Evolutionary conservation across 2,888 invertebrate species (phyloP).

Genomic region (Dyspetes luteomarginatus): DNA sequence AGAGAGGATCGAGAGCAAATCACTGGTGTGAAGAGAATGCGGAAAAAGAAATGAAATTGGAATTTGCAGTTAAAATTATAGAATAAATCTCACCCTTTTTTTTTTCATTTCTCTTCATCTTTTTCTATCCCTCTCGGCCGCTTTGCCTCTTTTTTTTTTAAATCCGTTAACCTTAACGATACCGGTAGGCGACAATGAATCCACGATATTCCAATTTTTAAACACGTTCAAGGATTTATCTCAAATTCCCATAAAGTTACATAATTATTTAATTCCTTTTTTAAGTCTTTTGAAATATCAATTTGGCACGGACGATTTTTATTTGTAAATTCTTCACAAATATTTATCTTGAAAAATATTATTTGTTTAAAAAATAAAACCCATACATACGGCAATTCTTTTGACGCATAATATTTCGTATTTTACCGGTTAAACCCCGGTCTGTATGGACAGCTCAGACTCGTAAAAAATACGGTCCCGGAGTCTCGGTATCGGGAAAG

Average conservation of each 20-base stretch:
- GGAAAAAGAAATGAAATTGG: conserved; percentile 19
- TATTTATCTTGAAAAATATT: no score
- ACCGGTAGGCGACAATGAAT: no score
- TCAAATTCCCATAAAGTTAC: no score
- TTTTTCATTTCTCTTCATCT: conserved; percentile 3
- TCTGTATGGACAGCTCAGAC: conserved; percentile 6
- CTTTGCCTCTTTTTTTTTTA: no score
- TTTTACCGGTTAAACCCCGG: not conserved
- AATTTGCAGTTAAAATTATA: conserved; percentile 43
- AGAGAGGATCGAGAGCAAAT: conserved; percentile 47
- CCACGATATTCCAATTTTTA: no score
- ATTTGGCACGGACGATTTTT: no score
- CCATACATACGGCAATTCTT: not conserved
- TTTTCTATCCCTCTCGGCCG: not conserved
- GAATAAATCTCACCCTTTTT: not conserved
- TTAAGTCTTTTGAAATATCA: no score
- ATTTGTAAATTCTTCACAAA: no score
- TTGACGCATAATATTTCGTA: not conserved
- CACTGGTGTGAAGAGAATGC: conserved; percentile 26
- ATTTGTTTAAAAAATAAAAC: no score
- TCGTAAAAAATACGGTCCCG: conserved; percentile 38
- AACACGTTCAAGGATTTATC: no score
- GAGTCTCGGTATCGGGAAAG: conserved; percentile 16
- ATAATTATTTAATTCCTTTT: no score
- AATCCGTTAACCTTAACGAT: not conserved